Base-by-base conservation (phyloP, 2,888 invertebrate genomes). In the Heliconius aoede region DNA sequence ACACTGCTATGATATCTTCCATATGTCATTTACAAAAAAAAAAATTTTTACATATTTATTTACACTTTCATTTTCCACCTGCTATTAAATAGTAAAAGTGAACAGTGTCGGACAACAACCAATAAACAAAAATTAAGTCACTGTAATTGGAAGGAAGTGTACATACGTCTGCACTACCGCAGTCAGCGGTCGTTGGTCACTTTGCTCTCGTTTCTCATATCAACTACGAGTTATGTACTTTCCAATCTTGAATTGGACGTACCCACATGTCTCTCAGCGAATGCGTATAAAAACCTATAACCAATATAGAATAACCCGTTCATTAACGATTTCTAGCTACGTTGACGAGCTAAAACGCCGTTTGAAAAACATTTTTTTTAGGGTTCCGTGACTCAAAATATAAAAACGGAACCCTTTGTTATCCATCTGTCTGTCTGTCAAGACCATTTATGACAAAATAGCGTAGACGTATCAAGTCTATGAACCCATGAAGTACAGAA, bases 161-260 rank as follows among this genome's bases (percentile, higher is more conserved):
- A 61, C 58, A 32, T 74, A 72, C 73, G n/a, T n/a, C 72, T 69
- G 26, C 55, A 72, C 51, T 72, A 64, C 79, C 81, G 80, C 80
- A 81, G 77, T 76, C 65, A 61, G 28, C 61, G 13, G 75, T 78
- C 72, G 61, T 76, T 73, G 78, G 75, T 77, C 75, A 75, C 72
- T 76, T 77, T 79, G 80, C 78, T 80, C 79, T 73, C 80, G 76
- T 82, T 82, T 78, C 80, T 78, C 76, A 76, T 79, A 77, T 78
- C 79, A 78, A 64, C 72, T 75, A n/a, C n/a, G n/a, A n/a, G n/a
- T n/a, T n/a, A 73, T 69, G 74, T 76, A 78, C 83, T 83, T 83
- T 83, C 82, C 78, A 81, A 81, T 82, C 77, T 83, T 74, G 80
- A 83, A 83, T 82, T 80, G 81, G 81, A 81, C 74, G 72, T 79